A percentile compares a stretch with the other conserved stretches of the same genome.
phyloP scores from a whole-genome alignment of 2,888 invertebrate genomes.

The Dexiosoma caninum region DNA sequence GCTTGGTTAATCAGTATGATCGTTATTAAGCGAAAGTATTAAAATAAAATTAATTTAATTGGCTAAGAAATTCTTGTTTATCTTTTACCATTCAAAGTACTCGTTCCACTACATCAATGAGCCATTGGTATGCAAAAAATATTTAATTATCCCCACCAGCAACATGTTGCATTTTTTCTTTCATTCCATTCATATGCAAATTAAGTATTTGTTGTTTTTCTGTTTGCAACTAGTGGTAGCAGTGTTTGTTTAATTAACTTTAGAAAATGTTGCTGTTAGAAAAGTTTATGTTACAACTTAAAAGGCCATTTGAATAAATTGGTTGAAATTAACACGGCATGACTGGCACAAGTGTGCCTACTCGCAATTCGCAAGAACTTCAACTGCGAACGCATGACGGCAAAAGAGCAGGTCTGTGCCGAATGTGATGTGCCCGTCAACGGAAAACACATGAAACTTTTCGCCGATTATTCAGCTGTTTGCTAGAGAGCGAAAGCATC shows the following conservation, averaged over 20 bases:
- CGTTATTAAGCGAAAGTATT: constrained; percentile 1
- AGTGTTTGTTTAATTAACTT: constrained; percentile 32
- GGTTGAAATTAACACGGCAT: constrained; percentile 32
- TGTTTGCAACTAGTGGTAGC: not conserved
- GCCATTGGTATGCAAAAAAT: constrained; percentile 15
- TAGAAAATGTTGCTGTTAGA: constrained; percentile 19
- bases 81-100: not conserved
- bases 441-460: no score
- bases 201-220: not conserved
- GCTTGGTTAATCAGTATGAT: not conserved
- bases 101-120: not conserved
- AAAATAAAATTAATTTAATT: not conserved
- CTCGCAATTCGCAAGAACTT: constrained; percentile 32
- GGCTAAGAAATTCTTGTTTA: constrained; percentile 13
- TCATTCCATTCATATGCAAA: constrained; percentile 33
- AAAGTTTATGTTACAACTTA: constrained; percentile 30
- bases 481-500: no score
- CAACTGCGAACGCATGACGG: not conserved
- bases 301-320: constrained; percentile 49
- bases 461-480: no score
- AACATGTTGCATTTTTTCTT: constrained; percentile 1
- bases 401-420: not conserved
- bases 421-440: not conserved
- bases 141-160: not conserved
- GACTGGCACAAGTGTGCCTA: constrained; percentile 26